Evolutionary conservation across 2,888 invertebrate genomes (phyloP).

Genomic region (Lasius fuliginosus): DNA sequence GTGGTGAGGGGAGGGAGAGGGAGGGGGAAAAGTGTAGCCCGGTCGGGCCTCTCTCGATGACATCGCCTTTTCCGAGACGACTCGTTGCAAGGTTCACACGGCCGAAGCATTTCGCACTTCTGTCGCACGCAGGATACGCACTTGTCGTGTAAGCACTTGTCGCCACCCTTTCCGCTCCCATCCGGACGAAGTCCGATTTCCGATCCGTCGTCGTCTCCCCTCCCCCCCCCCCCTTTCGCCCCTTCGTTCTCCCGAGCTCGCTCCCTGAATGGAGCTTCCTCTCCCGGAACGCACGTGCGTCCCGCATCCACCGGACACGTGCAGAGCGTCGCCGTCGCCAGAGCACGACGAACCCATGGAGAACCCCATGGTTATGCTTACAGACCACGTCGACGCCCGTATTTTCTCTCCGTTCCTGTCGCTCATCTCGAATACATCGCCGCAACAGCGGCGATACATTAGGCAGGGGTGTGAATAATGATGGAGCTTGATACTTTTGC

Average conservation of each 20-base stretch:
- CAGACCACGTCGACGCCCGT: conserved; percentile 51
- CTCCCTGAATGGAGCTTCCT: conserved; percentile 64
- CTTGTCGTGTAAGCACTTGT: conserved; percentile 75
- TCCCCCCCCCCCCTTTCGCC: conserved; percentile 5
- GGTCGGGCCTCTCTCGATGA: conserved; percentile 64
- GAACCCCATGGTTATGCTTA: conserved; percentile 61
- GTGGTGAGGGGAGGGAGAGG: conserved; percentile 31
- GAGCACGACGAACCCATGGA: conserved; percentile 46
- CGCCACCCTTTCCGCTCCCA: conserved; percentile 63
- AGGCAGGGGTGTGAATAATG: conserved; percentile 36
- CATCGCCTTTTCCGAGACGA: conserved; percentile 68
- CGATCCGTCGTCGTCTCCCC: conserved; percentile 29
- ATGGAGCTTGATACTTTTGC: conserved; percentile 17
- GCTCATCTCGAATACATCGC: conserved; percentile 53
- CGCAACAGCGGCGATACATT: conserved; percentile 46
- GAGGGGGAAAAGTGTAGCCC: conserved; percentile 54
- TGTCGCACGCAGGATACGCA: conserved; percentile 66
- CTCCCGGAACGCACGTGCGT: conserved; percentile 71
- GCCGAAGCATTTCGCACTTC: conserved; percentile 54
- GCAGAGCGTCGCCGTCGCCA: conserved; percentile 54
- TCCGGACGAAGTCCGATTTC: conserved; percentile 26
- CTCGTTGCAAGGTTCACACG: conserved; percentile 76
- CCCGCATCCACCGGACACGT: conserved; percentile 75
- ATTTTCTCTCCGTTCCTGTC: conserved; percentile 33
- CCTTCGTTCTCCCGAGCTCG: neutral